Conservation (phyloP, 2,113 vertebrate genomes). For the Canis aureus region DNA sequence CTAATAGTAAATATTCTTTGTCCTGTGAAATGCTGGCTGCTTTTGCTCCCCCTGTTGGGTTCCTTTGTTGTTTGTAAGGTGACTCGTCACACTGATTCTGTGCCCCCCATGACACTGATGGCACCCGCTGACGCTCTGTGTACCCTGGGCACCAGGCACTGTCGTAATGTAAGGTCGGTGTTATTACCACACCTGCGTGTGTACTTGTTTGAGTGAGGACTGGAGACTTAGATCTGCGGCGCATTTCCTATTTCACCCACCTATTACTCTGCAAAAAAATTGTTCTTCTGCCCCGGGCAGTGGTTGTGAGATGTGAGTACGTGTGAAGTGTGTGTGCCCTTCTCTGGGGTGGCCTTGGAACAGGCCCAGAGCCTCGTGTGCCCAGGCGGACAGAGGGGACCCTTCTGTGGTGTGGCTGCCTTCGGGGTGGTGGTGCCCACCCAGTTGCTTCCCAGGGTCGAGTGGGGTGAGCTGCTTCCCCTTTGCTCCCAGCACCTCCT, state of each 20-base stretch:
- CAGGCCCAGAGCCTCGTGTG: neutral
- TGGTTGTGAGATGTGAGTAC: neutral
- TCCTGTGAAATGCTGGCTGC: neutral
- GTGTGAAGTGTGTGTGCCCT: neutral
- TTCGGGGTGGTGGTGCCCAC: neutral
- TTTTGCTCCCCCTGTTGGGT: neutral
- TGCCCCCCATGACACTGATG: neutral
- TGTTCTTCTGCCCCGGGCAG: neutral
- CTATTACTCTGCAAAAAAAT: neutral
- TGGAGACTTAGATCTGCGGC: neutral
- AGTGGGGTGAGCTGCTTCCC: neutral
- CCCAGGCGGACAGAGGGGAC: neutral
- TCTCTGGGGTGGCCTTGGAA: neutral
- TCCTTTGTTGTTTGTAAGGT: neutral
- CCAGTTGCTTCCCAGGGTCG: neutral
- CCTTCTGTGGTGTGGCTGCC: neutral
- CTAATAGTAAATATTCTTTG: neutral
- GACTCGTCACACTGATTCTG: neutral
- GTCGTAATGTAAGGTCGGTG: neutral
- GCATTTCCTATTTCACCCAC: neutral
- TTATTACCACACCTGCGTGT: no score
- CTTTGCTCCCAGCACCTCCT: neutral
- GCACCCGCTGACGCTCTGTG: neutral
- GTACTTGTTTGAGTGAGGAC: neutral
- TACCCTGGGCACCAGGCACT: neutral